phyloP scores from a whole-genome alignment of 2,797 vertebrate genomes.

The Micrastur ruficollis region DNA sequence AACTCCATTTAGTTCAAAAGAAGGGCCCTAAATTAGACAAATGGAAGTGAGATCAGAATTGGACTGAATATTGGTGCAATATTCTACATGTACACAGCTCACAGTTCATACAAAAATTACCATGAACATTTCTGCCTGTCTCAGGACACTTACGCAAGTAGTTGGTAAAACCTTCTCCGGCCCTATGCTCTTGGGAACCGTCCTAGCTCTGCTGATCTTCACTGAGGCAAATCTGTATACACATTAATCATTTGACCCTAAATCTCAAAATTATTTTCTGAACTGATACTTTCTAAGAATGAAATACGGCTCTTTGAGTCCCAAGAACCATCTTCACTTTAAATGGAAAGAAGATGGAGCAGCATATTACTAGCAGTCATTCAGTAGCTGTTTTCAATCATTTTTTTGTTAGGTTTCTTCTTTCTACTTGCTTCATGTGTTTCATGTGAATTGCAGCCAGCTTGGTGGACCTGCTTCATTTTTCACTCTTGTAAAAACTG shows the following conservation, averaged over 20 bases:
- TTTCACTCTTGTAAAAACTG: neutral
- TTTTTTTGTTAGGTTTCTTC: neutral
- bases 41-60: neutral
- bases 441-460: neutral
- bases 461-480: neutral
- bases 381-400: neutral
- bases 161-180: neutral
- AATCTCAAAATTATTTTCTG: neutral
- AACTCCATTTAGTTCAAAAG: neutral
- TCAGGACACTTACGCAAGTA: neutral
- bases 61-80: neutral
- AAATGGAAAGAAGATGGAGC: neutral
- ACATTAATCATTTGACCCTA: neutral
- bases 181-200: neutral
- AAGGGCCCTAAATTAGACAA: neutral
- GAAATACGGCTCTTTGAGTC: neutral
- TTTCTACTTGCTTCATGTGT: neutral
- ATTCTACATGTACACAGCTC: neutral
- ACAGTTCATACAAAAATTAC: neutral
- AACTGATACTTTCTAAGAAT: neutral
- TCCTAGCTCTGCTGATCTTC: neutral
- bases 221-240: neutral
- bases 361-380: neutral
- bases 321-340: neutral
- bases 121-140: neutral